Conservation (phyloP, 2,888 invertebrate genomes). For the Pristionchus japonicus region DNA sequence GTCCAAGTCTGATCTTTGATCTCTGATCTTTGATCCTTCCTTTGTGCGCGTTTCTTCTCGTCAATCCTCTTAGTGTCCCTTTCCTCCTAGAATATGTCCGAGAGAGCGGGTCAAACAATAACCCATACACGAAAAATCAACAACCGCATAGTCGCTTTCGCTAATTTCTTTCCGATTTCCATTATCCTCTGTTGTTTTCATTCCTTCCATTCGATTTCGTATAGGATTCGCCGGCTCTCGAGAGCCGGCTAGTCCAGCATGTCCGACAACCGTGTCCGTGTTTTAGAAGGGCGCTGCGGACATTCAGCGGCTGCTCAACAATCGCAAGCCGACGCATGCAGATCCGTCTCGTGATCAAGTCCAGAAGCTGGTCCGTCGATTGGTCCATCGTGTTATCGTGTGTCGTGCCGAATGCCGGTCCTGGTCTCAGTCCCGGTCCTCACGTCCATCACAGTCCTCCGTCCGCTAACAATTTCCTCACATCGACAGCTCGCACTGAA, state of each 20-base stretch:
- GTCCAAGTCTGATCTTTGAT: conserved; percentile 24
- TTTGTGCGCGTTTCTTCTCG: conserved; percentile 24
- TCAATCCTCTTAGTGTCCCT: background rate
- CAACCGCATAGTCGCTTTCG: conserved; percentile 1
- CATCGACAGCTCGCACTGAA: background rate
- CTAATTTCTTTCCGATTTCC: conserved; percentile 20
- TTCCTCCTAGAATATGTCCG: background rate
- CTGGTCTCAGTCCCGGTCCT: background rate
- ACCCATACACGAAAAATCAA: conserved; percentile 26
- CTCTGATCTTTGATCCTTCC: conserved; percentile 17
- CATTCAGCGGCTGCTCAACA: conserved; percentile 67
- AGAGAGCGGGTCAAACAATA: conserved; percentile 32
- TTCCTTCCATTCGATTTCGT: conserved; percentile 2
- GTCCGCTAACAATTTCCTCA: conserved; percentile 1
- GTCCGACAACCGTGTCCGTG: conserved; percentile 37
- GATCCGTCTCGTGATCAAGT: conserved; percentile 62
- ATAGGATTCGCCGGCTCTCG: background rate
- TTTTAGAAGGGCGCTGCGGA: conserved; percentile 69
- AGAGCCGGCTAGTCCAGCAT: conserved; percentile 4
- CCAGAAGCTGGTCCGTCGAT: conserved; percentile 69
- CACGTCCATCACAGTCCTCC: background rate
- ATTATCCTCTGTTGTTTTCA: conserved; percentile 35
- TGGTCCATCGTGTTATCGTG: background rate
- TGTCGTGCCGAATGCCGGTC: background rate
- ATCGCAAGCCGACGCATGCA: conserved; percentile 63